Conservation (phyloP, 2,888 invertebrate species). For the Synergus laeviventris region DNA sequence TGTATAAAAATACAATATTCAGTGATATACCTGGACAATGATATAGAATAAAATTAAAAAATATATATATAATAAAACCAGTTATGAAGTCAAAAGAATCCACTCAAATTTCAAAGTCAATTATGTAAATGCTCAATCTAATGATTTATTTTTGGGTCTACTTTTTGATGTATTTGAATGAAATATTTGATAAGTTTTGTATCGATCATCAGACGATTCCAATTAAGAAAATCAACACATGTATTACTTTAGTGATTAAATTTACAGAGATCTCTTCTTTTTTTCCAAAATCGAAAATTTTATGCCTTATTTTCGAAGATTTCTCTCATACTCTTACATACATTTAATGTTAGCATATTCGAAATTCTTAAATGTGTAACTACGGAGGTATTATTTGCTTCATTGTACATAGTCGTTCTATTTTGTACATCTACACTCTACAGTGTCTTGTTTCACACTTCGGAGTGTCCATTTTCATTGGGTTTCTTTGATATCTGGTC, state of each 20-base stretch:
- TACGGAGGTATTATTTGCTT: constrained; percentile 62
- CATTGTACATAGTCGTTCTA: constrained; percentile 53
- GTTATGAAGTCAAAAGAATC: constrained; percentile 1
- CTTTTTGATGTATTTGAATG: constrained; percentile 13
- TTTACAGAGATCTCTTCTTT: constrained; percentile 23
- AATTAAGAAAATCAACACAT: not conserved
- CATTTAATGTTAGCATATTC: constrained; percentile 40
- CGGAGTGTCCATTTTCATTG: constrained; percentile 33
- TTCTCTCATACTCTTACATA: constrained; percentile 41
- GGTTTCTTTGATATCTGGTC: constrained; percentile 37
- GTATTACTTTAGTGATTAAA: not conserved
- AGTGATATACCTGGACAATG: not conserved
- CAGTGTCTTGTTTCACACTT: constrained; percentile 46
- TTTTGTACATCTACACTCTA: constrained; percentile 53
- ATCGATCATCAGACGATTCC: not conserved
- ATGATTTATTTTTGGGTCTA: constrained; percentile 19
- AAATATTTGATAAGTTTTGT: constrained; percentile 17
- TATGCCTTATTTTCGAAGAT: constrained; percentile 25
- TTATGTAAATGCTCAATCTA: constrained; percentile 31
- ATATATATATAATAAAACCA: not conserved
- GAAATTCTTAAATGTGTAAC: constrained; percentile 51
- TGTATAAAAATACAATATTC: constrained; percentile 15
- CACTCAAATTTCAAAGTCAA: constrained; percentile 25
- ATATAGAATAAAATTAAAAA: not conserved
- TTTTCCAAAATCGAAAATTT: constrained; percentile 50